Conservation (phyloP, 2,888 invertebrate species). For the Nymphalis c-album region DNA sequence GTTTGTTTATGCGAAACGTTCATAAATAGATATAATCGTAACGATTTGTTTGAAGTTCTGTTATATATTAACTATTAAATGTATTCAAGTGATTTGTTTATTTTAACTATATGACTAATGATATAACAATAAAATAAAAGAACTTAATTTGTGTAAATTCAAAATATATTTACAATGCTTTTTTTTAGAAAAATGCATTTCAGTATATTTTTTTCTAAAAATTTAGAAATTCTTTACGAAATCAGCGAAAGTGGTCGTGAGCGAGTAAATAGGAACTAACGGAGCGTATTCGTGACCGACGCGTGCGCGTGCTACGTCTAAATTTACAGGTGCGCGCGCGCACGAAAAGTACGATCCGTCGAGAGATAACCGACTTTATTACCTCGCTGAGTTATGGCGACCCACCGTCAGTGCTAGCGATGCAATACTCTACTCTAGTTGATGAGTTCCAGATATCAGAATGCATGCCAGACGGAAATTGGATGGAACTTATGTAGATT, state of each 20-base stretch:
- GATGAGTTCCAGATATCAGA: constrained; percentile 27
- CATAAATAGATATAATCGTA: constrained; percentile 19
- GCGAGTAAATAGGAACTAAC: constrained; percentile 45
- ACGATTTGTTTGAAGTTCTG: constrained; percentile 16
- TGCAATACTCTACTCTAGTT: constrained; percentile 14
- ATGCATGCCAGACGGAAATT: constrained; percentile 23
- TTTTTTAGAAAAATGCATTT: constrained; percentile 3
- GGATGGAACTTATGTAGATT: constrained; percentile 18
- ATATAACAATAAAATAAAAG: too few relatives aligned
- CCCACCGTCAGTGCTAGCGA: constrained; percentile 12
- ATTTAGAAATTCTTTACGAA: constrained; percentile 7
- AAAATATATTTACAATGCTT: background rate
- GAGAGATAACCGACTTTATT: constrained; percentile 50
- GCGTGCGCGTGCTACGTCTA: constrained; percentile 54
- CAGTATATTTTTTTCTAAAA: background rate
- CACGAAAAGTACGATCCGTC: constrained; percentile 53
- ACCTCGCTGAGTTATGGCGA: constrained; percentile 35
- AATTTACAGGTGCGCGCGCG: constrained; percentile 59
- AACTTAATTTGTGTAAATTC: too few relatives aligned
- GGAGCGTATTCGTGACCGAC: constrained; percentile 50
- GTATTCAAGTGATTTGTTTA: background rate
- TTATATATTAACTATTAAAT: background rate
- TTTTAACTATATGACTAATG: too few relatives aligned
- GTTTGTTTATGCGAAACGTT: constrained; percentile 23
- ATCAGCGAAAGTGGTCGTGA: constrained; percentile 42